Percentiles rank a stretch among this genome's conserved stretches.
These are phyloP conservation scores for Pinna nobilis DNA, from an alignment of 1,140 invertebrate species.

Conservation along the genomic window DNA sequence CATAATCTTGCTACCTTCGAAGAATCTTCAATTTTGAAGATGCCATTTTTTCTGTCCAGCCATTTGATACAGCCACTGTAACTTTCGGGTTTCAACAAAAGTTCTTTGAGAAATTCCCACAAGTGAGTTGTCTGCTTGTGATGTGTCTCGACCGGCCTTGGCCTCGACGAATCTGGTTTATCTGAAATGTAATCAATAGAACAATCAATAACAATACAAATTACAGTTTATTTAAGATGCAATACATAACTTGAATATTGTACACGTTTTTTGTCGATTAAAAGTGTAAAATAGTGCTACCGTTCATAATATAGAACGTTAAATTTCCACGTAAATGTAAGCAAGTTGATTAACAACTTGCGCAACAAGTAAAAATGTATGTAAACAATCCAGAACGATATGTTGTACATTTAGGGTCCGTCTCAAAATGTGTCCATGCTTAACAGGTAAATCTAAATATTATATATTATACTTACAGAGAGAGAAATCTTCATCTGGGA, in stretches of 20 bases:
- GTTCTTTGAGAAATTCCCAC: constrained; percentile 99
- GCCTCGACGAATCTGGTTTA: too few relatives aligned
- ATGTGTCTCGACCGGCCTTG: constrained; percentile 34
- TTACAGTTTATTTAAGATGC: neutral
- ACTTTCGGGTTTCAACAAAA: constrained; percentile 88
- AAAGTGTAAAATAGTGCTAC: too few relatives aligned
- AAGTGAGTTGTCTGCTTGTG: constrained; percentile 85
- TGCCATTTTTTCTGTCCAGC: constrained; percentile 88
- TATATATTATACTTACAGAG: too few relatives aligned
- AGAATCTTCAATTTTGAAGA: constrained; percentile 99
- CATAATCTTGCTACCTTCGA: constrained; percentile 95
- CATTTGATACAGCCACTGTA: constrained; percentile 97
- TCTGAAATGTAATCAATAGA: too few relatives aligned
- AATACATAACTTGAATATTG: neutral
- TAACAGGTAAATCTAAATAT: too few relatives aligned
- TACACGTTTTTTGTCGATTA: neutral
- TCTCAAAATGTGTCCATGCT: too few relatives aligned
- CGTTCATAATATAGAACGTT: too few relatives aligned
- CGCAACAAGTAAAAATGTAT: too few relatives aligned
- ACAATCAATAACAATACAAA: neutral
- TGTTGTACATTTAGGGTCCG: too few relatives aligned
- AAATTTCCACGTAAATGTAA: too few relatives aligned
- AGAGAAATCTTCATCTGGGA: constrained; percentile 4
- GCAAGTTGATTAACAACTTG: too few relatives aligned
- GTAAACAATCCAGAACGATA: too few relatives aligned